Evolutionary conservation across 2,888 invertebrate genomes (phyloP).

Genomic region (Cerceris ruficornis): DNA sequence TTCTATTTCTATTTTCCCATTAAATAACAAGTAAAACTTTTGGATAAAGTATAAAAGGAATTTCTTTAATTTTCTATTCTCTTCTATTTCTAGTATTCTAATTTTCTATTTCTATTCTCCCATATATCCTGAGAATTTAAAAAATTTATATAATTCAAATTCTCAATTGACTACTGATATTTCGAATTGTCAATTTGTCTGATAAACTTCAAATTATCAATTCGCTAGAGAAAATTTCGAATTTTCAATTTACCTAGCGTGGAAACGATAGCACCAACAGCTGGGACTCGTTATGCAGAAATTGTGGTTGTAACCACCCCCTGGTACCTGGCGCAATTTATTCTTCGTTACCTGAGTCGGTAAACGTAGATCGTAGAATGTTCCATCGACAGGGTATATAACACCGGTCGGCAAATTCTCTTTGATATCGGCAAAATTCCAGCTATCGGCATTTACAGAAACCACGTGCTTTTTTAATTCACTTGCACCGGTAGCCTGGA

Average conservation of each 20-base stretch:
- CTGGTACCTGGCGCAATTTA: constrained; percentile 74
- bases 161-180: no score
- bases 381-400: constrained; percentile 70
- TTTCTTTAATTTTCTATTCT: no score
- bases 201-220: background rate
- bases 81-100: no score
- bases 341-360: constrained; percentile 79
- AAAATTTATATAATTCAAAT: no score
- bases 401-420: constrained; percentile 77
- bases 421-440: constrained; percentile 79
- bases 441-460: constrained; percentile 81
- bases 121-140: no score
- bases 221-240: background rate
- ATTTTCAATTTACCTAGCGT: constrained; percentile 72
- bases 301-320: constrained; percentile 83
- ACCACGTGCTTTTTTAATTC: constrained; percentile 79
- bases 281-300: constrained; percentile 79
- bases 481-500: constrained; percentile 76
- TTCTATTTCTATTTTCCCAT: no score
- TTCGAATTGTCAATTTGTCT: no score
- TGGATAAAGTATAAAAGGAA: no score
- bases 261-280: constrained; percentile 72
- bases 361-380: constrained; percentile 82
- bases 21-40: no score
- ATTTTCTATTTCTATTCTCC: no score